A percentile compares a stretch with the other conserved stretches of the same genome.
phyloP scores from a whole-genome alignment of 2,888 invertebrate species.

The Parthenolecanium corni region DNA sequence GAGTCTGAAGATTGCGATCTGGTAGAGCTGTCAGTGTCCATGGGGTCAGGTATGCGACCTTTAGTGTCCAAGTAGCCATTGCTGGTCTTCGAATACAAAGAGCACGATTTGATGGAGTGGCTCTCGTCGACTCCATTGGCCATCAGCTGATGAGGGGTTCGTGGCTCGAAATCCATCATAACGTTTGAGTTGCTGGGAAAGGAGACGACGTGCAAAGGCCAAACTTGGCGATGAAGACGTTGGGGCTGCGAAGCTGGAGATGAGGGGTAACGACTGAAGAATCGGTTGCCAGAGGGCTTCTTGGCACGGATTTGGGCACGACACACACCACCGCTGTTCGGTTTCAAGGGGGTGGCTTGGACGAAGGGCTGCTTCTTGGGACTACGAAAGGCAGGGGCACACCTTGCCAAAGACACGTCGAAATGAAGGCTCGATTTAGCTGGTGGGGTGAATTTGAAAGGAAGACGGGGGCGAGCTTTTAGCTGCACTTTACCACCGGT shows the following conservation, averaged over 20 bases:
- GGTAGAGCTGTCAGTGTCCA: neutral
- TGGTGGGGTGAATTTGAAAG: too few relatives aligned
- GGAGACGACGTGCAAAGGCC: neutral
- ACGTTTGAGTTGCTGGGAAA: slow-evolving; percentile 1
- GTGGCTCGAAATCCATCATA: slow-evolving; percentile 4
- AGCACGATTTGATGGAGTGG: neutral
- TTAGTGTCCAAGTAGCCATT: neutral
- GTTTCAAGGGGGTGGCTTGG: neutral
- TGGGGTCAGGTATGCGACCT: too few relatives aligned
- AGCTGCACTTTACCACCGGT: too few relatives aligned
- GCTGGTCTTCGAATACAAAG: neutral
- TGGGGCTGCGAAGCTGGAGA: neutral
- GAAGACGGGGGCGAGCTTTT: too few relatives aligned
- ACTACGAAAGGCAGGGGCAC: too few relatives aligned
- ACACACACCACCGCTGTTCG: slow-evolving; percentile 6
- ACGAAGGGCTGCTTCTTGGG: neutral
- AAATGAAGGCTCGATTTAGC: too few relatives aligned
- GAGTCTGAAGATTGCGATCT: neutral
- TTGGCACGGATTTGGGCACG: neutral
- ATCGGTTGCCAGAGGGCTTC: neutral
- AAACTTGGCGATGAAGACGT: neutral
- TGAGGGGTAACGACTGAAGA: neutral
- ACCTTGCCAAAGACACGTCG: too few relatives aligned
- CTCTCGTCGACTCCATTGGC: neutral
- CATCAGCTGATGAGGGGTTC: neutral